Evolutionary conservation across 2,113 vertebrate genomes (phyloP).

Genomic region (Okapia johnstoni): DNA sequence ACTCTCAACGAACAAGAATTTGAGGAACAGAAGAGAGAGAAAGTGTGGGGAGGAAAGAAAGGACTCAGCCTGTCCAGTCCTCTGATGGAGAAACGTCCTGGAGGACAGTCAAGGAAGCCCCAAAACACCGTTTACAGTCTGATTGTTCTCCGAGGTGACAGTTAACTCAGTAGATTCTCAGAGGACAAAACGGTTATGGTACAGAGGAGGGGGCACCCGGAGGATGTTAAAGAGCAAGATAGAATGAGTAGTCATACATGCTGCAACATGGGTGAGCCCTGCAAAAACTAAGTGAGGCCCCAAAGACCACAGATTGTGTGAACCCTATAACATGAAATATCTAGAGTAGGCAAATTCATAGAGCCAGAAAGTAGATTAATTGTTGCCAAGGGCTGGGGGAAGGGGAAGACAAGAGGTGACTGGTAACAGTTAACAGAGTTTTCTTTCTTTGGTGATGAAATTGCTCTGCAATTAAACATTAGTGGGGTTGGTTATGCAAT

Average conservation of each 20-base stretch:
- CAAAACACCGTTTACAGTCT: neutral
- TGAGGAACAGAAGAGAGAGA: neutral
- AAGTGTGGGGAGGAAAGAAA: neutral
- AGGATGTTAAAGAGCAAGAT: neutral
- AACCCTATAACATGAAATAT: neutral
- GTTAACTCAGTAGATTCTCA: neutral
- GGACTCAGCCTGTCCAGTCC: neutral
- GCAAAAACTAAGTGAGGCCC: neutral
- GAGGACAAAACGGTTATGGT: neutral
- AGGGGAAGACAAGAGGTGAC: neutral
- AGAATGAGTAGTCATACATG: neutral
- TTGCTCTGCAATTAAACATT: neutral
- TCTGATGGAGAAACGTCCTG: neutral
- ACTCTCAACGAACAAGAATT: neutral
- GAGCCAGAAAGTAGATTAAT: neutral
- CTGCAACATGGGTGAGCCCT: neutral
- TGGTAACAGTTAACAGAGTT: neutral
- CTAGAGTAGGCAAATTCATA: neutral
- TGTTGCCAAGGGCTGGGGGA: neutral
- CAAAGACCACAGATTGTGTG: neutral
- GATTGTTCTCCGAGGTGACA: neutral
- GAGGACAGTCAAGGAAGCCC: neutral
- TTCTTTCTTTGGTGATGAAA: neutral
- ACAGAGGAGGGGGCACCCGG: rapidly evolving
- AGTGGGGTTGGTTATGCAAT: neutral